Evolutionary conservation across 2,888 invertebrate species (phyloP), one percentile per base, ranked within the genome.

Genomic region (Cactoblastis cactorum): DNA sequence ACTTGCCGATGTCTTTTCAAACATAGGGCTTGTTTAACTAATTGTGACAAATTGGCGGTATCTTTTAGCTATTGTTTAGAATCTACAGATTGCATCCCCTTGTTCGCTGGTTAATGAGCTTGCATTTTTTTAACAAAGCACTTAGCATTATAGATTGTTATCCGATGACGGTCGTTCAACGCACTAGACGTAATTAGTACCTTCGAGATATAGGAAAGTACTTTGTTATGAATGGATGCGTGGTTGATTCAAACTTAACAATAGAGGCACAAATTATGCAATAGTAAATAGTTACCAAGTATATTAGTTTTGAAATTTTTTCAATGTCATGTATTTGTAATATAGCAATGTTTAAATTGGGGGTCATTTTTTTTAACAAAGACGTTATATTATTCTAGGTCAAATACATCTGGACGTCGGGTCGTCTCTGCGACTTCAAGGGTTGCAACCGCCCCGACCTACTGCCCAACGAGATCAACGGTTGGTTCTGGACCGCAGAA

Each of bases 401-500:
- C 28, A 95, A 95, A 85, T 97, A 96, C 84, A 96, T 96, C 73
- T 97, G 97, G 97, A 96, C 97, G 18, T 95, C 95, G 48, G 97
- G 97, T 52, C 94, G 97, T 58, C 89, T 96, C 46, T 97, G 97
- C 72, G 96, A 97, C 83, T 97, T 97, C 91, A 95, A 95, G 79
- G 96, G 96, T 54, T 97, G 97, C 75, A 95, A 96, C 70, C 93
- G 97, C 51, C 92, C 95, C 24, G 97, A 97, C 77, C 90, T 97
- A 62, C 94, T 95, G 63, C 97, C 97, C 32, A 91, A 94, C 57
- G 91, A 92, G 50, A 81, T 96, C 58, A 96, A 96, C 73, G 97
- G 97, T 34, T 97, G 97, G 97, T 97, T 97, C 92, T 97, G 96
- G 96, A 96, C 96, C 17, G 96, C 95, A 33, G 95, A 94, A 66